These are phyloP conservation scores for Metridium senile DNA, from an alignment of 92 coral and sea anemone genomes.

Conservation along the genomic window DNA sequence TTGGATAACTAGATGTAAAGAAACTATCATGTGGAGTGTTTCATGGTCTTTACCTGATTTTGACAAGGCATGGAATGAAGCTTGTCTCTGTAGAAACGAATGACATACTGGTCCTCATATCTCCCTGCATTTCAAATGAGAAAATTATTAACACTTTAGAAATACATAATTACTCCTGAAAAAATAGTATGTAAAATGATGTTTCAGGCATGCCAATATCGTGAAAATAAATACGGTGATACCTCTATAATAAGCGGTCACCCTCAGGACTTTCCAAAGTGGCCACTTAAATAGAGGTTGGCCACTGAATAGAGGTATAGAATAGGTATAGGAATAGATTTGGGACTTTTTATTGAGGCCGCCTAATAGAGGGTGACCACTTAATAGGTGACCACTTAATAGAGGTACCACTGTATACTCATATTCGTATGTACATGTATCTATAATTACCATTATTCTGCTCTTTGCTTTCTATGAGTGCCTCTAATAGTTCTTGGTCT, in stretches of 20 bases:
- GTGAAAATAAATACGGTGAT: no score
- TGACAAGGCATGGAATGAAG: conserved; percentile 97
- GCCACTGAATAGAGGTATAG: no score
- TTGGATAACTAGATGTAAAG: no score
- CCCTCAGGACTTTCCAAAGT: no score
- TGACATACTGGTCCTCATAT: conserved; percentile 93
- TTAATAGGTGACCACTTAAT: no score
- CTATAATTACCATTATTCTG: conserved; percentile 73
- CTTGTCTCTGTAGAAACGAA: conserved; percentile 93
- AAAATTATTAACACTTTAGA: neutral
- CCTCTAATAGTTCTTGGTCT: conserved; percentile 92
- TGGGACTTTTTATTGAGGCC: no score
- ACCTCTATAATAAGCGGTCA: no score
- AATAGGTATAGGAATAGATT: neutral
- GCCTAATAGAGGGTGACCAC: no score
- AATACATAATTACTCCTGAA: neutral
- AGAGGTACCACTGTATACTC: no score
- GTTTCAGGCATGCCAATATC: no score
- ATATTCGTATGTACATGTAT: no score
- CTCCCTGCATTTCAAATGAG: conserved; percentile 63
- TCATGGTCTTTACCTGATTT: conserved; percentile 63
- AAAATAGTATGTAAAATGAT: neutral
- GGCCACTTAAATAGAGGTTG: no score
- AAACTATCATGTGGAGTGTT: neutral
- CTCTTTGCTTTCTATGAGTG: conserved; percentile 92